Evolutionary conservation across 2,113 vertebrate genomes (phyloP), one percentile per base, ranked within the genome.

Genomic region (Amphiprion ocellaris): DNA sequence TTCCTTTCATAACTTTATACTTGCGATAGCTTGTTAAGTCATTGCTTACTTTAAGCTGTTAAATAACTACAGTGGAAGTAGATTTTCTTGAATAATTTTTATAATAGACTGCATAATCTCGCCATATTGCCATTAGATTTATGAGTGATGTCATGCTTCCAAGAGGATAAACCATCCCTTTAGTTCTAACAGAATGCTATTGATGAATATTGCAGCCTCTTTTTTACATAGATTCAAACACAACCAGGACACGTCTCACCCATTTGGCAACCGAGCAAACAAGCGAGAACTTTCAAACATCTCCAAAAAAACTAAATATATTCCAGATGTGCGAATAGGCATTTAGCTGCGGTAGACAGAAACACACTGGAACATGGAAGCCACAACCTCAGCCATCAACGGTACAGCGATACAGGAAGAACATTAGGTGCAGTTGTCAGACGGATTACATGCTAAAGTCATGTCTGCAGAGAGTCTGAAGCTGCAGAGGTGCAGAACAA

Each of bases 321-420:
- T 33, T 26, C 41, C 75, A 79, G 69, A 83, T 65, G 75, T 79
- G 24, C n/a, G 64, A 52, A 37, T 39, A 49, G 47, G 60, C 15
- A 50, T 17, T 49, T 59, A 46, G 54, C 37, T 50, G 55, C 33
- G 39, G 50, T 15, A 15, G 21, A 47, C 24, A 46, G 30, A 28
- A 24, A 62, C 49, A 41, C 19, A 16, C 49, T 54, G 30, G 39
- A 54, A 76, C 26, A 41, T 16, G 28, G 58, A 33, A n/a, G 12
- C 67, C 2, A 17, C 28, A 60, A 39, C 15, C 12, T 24, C 6
- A 62, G 54, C 24, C 55, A 24, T 47, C 46, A 64, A 50, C 52
- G 61, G 33, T 12, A 6, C 2, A 55, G 39, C 15, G 23, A 2
- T 16, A 55, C 37, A 82, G 54, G 74, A 71, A 60, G 23, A 61